Evolutionary conservation across 2,888 invertebrate species (phyloP), one percentile per base, ranked within the genome.

Genomic region (Agrotis puta): DNA sequence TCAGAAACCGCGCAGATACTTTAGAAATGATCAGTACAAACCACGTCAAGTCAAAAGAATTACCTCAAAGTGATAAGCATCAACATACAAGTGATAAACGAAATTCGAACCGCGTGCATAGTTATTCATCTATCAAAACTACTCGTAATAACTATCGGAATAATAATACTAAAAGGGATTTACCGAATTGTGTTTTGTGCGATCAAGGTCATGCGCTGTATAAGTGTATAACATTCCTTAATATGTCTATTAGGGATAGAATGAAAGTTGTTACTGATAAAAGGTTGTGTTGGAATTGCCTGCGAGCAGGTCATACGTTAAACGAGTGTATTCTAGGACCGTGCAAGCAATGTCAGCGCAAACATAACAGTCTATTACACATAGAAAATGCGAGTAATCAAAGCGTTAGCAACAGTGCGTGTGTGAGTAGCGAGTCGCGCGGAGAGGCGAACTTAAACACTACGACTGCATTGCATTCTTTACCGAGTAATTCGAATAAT

Each of bases 301-400:
- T 69, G 16, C 63, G 69, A 33, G 16, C n/a, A 3, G 69, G 62
- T n/a, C 69, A 69, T 43, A 6, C 22, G 14, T 18, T 47, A 47
- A 9, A 63, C 2, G 39, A 56, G 3, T 64, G 64, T 33, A n/a
- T n/a, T 16, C 51, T 70, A 4, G 47, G 56, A 20, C 51, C 48
- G 3, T 69, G 69, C 27, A 63, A 24, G n/a, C 48, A 43, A 20
- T 63, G 69, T 14, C 22, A 48, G 5, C 14, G 16, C 5, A 70
- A 70, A 48, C 69, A 70, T 13, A 70, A 63, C 2, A 64, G 48
- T 50, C 45, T 70, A 18, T 4, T 69, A 7, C 64, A 70, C 14
- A 2, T 50, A 24, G 33, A 45, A 16, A 24, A 53, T 16, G n/a
- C n/a, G n/a, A 6, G 3, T 22, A 22, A 53, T 22, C 27, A 53